Conservation (phyloP, 2,113 vertebrate genomes). For the Elachura formosa region DNA sequence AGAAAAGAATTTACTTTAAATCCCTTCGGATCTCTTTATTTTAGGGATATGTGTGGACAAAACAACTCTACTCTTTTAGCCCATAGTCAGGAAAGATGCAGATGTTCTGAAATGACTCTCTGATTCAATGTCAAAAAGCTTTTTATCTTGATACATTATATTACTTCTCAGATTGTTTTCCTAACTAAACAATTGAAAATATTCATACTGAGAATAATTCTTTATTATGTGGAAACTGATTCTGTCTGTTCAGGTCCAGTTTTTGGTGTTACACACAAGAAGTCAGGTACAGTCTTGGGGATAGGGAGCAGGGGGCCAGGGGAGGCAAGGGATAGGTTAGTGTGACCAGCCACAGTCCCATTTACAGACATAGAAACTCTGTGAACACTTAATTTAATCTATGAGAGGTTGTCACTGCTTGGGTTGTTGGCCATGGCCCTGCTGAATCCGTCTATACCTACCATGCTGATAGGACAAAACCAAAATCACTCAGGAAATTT, state of each 20-base stretch:
- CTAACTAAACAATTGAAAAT: background rate
- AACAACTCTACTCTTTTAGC: background rate
- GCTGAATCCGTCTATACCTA: background rate
- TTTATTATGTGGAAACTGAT: background rate
- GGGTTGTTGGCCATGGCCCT: background rate
- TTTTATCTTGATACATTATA: background rate
- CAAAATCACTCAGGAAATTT: background rate
- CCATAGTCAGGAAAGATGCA: background rate
- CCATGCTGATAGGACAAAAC: background rate
- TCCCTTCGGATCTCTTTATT: background rate
- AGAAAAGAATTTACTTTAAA: background rate
- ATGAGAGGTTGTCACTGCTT: background rate
- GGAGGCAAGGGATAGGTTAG: rapidly evolving
- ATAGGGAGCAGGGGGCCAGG: background rate
- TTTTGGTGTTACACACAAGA: background rate
- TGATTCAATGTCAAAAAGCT: background rate
- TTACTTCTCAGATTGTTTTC: background rate
- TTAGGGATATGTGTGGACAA: background rate
- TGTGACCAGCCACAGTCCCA: background rate
- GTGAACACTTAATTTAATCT: background rate
- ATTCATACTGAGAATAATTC: background rate
- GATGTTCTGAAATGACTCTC: background rate
- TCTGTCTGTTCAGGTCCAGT: background rate
- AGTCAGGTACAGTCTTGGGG: background rate
- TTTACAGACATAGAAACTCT: rapidly evolving